Evolutionary conservation across 2,888 invertebrate species (phyloP), one percentile per base, ranked within the genome.

Genomic region (Itoplectis maculator): DNA sequence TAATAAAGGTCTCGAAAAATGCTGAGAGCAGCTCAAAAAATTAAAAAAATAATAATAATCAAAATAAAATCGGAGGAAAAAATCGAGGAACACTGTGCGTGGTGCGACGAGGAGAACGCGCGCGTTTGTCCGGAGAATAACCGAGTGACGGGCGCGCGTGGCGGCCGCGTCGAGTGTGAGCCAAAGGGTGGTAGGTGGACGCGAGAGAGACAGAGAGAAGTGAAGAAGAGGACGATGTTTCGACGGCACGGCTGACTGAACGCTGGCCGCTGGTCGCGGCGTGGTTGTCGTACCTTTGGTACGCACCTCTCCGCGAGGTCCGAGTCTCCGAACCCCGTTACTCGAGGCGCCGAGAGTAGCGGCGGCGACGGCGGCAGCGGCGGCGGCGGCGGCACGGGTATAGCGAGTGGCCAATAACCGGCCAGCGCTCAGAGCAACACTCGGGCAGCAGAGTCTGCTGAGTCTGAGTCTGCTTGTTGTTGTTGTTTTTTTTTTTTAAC

Each of bases 241-340:
- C 88, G 90, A 91, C 91, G 91, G 88, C 89, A 92, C 92, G 92
- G 91, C 91, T 92, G 91, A 92, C 92, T 91, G 92, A 91, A 84
- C 87, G 87, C 84, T 82, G 83, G 77, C 56, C 79, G 51, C 74
- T 69, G 40, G 59, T 42, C 82, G 81, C n/a, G n/a, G n/a, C n/a
- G n/a, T n/a, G n/a, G n/a, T n/a, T n/a, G 87, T 42, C 40, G 70
- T 83, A 83, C 86, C 86, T 88, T 88, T 87, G 85, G n/a, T 87
- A 85, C 87, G 88, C 84, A 86, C 86, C 86, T 86, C 86, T 87
- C 87, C 80, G 83, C 85, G 87, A 87, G 87, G 87, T 87, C 87
- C 86, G 86, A 84, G 86, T 79, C 56, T 70, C 86, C 82, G 84
- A 90, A 91, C 45, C 76, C 84, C 84, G 84, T 84, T 84, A 84